Percentiles rank a stretch among this genome's conserved stretches.
These are phyloP conservation scores for Nemotelus pantherinus DNA, from an alignment of 2,888 invertebrate genomes.

Conservation along the genomic window DNA sequence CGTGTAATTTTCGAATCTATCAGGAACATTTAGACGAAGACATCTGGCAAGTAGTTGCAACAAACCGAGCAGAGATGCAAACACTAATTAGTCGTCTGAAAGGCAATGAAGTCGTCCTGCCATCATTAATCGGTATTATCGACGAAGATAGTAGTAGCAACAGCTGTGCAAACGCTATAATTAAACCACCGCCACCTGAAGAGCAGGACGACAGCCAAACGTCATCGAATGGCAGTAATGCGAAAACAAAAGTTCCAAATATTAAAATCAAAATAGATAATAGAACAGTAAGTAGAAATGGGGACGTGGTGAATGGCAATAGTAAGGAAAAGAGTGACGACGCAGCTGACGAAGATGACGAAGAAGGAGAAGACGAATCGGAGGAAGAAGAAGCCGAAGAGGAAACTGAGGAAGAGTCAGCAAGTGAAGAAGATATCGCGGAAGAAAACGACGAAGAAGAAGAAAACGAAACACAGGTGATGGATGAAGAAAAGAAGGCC, in stretches of 20 bases:
- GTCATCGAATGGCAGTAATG: constrained; percentile 46
- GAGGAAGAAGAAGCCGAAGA: constrained; percentile 55
- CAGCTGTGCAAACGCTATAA: constrained; percentile 56
- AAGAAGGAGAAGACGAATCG: constrained; percentile 49
- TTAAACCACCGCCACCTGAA: constrained; percentile 56
- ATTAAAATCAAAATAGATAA: constrained; percentile 60
- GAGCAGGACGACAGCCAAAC: constrained; percentile 65
- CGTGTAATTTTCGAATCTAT: constrained; percentile 90
- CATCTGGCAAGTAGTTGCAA: constrained; percentile 92
- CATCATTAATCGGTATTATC: constrained; percentile 68
- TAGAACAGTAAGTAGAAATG: constrained; percentile 49
- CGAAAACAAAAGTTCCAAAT: constrained; percentile 57
- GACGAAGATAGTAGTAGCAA: constrained; percentile 74
- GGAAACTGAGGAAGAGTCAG: constrained; percentile 55
- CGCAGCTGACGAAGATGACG: constrained; percentile 39
- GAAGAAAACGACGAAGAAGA: constrained; percentile 47
- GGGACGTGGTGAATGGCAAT: constrained; percentile 41
- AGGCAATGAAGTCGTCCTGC: constrained; percentile 73
- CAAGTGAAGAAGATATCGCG: constrained; percentile 54
- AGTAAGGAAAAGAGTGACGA: constrained; percentile 20
- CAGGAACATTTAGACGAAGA: constrained; percentile 97
- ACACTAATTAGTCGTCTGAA: constrained; percentile 80
- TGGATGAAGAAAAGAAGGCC: not conserved
- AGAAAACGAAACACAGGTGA: constrained; percentile 51
- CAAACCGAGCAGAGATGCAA: constrained; percentile 83